A percentile compares a stretch with the other conserved stretches of the same genome.
Evolutionary conservation across 2,888 invertebrate genomes (phyloP).

Genomic region (Andrena praecox): DNA sequence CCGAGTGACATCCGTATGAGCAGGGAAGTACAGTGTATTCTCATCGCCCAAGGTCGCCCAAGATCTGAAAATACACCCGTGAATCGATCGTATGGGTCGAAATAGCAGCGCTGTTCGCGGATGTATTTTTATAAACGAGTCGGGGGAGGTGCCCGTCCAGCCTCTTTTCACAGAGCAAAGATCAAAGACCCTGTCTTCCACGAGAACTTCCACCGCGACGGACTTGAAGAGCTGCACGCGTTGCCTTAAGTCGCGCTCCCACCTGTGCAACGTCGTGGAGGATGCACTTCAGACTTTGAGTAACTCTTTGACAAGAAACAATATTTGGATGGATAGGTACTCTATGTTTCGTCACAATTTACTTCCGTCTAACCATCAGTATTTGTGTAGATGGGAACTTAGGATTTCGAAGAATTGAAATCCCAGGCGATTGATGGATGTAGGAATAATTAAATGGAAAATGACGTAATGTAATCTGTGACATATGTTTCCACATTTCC

Average conservation of each 20-base stretch:
- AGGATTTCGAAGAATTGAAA: too few relatives aligned
- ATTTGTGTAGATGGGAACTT: too few relatives aligned
- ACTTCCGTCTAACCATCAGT: too few relatives aligned
- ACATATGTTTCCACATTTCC: too few relatives aligned
- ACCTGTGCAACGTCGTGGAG: not conserved
- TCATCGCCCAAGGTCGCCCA: conserved; percentile 70
- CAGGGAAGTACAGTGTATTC: conserved; percentile 58
- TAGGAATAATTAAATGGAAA: too few relatives aligned
- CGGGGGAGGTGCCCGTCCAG: conserved; percentile 1
- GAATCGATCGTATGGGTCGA: conserved; percentile 75
- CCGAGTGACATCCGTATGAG: conserved; percentile 44
- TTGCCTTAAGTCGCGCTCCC: not conserved
- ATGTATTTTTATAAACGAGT: conserved; percentile 73
- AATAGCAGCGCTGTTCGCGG: conserved; percentile 71
- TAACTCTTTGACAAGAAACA: not conserved
- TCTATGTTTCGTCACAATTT: too few relatives aligned
- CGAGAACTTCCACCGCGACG: conserved; percentile 2
- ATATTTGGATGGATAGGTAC: too few relatives aligned
- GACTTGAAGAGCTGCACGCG: conserved; percentile 7
- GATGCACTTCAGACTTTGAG: not conserved
- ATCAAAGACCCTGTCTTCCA: conserved; percentile 45
- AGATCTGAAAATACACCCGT: conserved; percentile 74
- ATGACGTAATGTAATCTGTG: too few relatives aligned
- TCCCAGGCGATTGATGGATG: too few relatives aligned
- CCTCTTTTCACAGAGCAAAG: conserved; percentile 19